Conservation (phyloP, 2,888 invertebrate genomes). For the Chamaedrilus cognettii region DNA sequence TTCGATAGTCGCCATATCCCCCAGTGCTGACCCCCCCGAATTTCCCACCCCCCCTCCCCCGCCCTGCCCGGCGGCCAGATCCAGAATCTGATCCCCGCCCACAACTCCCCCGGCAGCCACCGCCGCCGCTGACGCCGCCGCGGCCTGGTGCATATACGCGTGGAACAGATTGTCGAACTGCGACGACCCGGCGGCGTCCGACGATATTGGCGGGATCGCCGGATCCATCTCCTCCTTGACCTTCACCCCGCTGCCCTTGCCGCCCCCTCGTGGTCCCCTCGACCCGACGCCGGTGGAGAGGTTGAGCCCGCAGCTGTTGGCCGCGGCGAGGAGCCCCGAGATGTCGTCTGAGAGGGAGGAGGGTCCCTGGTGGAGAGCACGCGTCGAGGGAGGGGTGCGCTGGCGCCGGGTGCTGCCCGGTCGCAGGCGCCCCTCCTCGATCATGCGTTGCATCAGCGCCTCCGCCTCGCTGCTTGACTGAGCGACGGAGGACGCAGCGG, state of each 20-base stretch:
- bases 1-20: neutral
- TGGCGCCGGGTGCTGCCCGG: neutral
- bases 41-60: neutral
- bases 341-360: neutral
- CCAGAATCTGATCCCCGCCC: too few relatives aligned
- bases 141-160: too few relatives aligned
- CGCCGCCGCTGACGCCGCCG: neutral
- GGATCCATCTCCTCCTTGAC: too few relatives aligned
- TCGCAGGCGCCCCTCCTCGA: slow-evolving; percentile 5
- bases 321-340: neutral
- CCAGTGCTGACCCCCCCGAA: neutral
- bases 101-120: neutral
- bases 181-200: too few relatives aligned
- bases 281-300: neutral
- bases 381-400: neutral
- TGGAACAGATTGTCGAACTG: neutral
- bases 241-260: too few relatives aligned
- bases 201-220: too few relatives aligned
- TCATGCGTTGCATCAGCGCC: neutral
- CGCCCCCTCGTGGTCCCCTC: neutral
- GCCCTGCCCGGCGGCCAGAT: neutral
- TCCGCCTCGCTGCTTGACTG: too few relatives aligned
- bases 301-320: neutral
- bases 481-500: too few relatives aligned
- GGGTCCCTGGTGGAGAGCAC: neutral